Conservation (phyloP, 2,797 vertebrate genomes). For the Rhyacichthys aspro region DNA sequence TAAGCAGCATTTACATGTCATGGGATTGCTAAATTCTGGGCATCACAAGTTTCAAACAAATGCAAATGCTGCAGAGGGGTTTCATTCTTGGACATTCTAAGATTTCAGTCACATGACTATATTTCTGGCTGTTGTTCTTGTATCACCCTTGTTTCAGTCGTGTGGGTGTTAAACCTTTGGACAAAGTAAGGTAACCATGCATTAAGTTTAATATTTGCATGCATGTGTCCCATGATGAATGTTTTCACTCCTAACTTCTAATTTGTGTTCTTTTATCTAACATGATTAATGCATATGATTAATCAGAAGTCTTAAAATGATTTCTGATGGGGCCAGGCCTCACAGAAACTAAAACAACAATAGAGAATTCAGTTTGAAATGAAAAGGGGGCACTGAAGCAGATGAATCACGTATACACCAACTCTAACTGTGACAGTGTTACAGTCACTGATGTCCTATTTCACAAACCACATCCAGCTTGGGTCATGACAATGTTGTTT, state of each 20-base stretch:
- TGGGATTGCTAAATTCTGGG: conserved; percentile 30
- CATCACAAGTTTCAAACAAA: conserved; percentile 52
- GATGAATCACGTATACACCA: conserved; percentile 49
- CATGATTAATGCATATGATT: too few species aligned
- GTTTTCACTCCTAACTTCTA: not conserved
- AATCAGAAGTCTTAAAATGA: too few species aligned
- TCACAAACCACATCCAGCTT: conserved; percentile 30
- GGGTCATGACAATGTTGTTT: conserved; percentile 25
- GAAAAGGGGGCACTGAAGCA: not conserved
- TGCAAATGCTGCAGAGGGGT: conserved; percentile 54
- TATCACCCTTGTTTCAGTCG: conserved; percentile 53
- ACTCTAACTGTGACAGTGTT: conserved; percentile 22
- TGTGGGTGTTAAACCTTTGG: conserved; percentile 43
- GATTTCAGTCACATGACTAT: conserved; percentile 68
- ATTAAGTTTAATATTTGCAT: conserved; percentile 68
- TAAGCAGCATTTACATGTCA: conserved; percentile 40
- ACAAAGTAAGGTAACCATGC: conserved; percentile 63
- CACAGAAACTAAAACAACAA: conserved; percentile 34
- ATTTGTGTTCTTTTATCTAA: not conserved
- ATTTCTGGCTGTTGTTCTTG: conserved; percentile 17
- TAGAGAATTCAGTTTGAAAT: conserved; percentile 19
- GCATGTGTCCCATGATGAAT: conserved; percentile 43
- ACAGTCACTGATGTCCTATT: conserved; percentile 3
- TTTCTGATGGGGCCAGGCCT: too few species aligned
- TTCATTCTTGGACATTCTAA: conserved; percentile 48